Base-by-base conservation (phyloP, 92 coral and sea anemone species). In the Parazoanthus swiftii region DNA sequence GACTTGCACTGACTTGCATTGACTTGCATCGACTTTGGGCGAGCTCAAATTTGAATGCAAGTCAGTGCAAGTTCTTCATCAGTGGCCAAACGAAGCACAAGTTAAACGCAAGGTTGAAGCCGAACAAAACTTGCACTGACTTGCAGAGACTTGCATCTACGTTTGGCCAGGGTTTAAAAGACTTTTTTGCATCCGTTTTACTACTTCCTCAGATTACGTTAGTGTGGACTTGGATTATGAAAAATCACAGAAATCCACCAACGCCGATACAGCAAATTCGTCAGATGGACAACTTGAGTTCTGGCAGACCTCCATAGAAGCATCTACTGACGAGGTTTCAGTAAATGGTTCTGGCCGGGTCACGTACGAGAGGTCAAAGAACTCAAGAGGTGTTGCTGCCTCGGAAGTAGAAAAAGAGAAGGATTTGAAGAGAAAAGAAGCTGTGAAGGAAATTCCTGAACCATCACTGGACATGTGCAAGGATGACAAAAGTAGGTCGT, bases 211-310 rank as follows among this genome's bases (percentile, higher is more conserved):
- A 82, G 86, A 82, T 82, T 82, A 82, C 77, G 15, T 82, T 67
- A 82, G 77, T 48, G 76, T 82, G 56, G 86, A 82, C 77, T n/a
- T 82, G 86, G 86, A 82, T 43, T 33, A 58, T 58, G 87, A 37
- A 56, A 58, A 63, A 48, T 36, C 70, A 81, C 77, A 76, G 79
- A 80, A 50, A 68, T 25, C 68, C 10, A n/a, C 29, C 68, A 68
- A 88, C 38, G 4, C 46, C 26, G 76, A 75, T 74, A 20, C 63
- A 59, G 77, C 58, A 13, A 18, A 25, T 54, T 36, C 29, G 11
- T 66, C 76, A 7, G 72, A 54, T 79, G 67, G 72, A 23, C 65
- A 26, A 33, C 74, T 56, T 54, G 54, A 65, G 51, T 29, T 80
- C 85, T 58, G 86, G 71, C 79, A 81, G 20, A 51, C 56, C 18